Base-by-base conservation (phyloP, 2,797 vertebrate genomes). In the Rhodeus uyekii region DNA sequence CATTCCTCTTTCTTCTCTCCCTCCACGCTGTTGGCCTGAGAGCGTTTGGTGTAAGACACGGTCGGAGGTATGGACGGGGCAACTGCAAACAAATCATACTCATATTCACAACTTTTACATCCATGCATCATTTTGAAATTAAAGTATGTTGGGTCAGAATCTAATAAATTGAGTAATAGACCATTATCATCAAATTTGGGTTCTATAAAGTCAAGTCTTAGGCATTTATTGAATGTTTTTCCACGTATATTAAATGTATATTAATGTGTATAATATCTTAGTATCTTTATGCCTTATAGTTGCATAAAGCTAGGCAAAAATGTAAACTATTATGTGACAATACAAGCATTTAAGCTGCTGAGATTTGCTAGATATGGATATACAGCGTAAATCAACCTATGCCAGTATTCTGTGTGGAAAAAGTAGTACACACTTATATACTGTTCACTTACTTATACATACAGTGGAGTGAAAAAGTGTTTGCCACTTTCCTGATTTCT, bases 1-100 rank as follows among this genome's bases (percentile, higher is more conserved):
- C 95, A 95, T 8, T 96, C 95, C 55, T 96, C 96, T 46, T 95
- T 96, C 89, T 96, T 94, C 3, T 97, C 96, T 1, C 89, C 95
- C 75, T 96, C 96, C 87, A 96, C 94, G 0, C 96, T 96, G 76
- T 93, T 96, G 53, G 96, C 95, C 90, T 96, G 96, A 64, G 93
- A 91, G 80, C 95, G 95, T 90, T 96, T 96, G 9, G 93, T 95
- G 82, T 96, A 96, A 0, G 96, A 96, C 6, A 96, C 93, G 29
- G 95, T 93, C 5, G 96, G 93, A 67, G 96, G 95, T 76, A 97
- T 94, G 22, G 95, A 93, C 16, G 96, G 96, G 8, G 95, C 96
- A 81, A 94, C 96, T 96, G 87, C 14, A 53, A 7, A 50, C 13
- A n/a, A 61, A 60, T 0, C 53, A 39, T 12, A 58, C 24, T 18